Conservation (phyloP, 2,113 vertebrate genomes). For the Oncorhynchus tshawytscha region DNA sequence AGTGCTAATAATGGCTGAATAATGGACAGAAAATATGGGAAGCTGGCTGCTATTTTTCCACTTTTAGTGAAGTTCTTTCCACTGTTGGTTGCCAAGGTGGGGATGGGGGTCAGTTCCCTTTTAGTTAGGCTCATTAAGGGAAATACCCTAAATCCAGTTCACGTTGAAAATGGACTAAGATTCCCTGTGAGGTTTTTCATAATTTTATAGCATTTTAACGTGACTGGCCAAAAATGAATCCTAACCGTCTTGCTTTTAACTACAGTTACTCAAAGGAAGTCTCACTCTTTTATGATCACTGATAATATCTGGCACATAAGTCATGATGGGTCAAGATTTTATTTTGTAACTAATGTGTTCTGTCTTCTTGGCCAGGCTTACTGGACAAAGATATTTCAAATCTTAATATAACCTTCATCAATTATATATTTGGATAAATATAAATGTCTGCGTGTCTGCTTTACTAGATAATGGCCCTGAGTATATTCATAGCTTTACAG, state of each 20-base stretch:
- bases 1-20: background rate
- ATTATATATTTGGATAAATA: conserved; percentile 57
- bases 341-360: background rate
- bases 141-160: background rate
- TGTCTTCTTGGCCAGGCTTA: background rate
- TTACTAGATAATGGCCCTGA: conserved; percentile 49
- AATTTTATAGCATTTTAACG: too few relatives aligned
- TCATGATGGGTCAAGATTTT: too few relatives aligned
- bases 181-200: background rate
- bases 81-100: background rate
- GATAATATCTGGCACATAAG: too few relatives aligned
- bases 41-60: background rate
- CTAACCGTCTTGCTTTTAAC: too few relatives aligned
- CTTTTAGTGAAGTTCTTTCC: background rate
- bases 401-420: conserved; percentile 39
- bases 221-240: too few relatives aligned
- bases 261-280: too few relatives aligned
- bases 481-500: conserved; percentile 34
- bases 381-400: background rate
- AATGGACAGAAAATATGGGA: conserved; percentile 19
- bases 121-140: background rate
- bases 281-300: too few relatives aligned
- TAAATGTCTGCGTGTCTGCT: conserved; percentile 48
- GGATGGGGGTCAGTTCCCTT: background rate
- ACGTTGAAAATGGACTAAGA: background rate